Base-by-base conservation (phyloP, 2,888 invertebrate genomes). In the Acleris cristana region DNA sequence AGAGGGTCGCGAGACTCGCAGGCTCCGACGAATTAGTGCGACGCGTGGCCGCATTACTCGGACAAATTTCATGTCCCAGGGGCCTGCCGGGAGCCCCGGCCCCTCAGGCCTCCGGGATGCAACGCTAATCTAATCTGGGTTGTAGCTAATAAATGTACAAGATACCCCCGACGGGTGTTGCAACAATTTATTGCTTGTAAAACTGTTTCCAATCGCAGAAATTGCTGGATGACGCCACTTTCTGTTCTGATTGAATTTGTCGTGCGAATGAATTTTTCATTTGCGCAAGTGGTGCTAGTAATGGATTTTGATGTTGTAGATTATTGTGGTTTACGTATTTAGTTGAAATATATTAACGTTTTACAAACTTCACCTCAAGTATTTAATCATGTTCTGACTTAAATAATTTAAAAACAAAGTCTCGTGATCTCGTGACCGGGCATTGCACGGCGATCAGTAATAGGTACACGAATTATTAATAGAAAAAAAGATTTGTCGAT, bases 51-150 rank as follows among this genome's bases (percentile, higher is more conserved):
- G 86, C 89, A 91, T 92, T 90, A 92, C 89, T 84, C 84, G 87
- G 90, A 91, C 91, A 90, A 90, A 90, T 88, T 89, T 82, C 83
- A 78, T 76, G 85, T 88, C 89, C 23, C 75, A 74, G 45, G 58
- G 58, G 48, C 58, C 48, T 55, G 40, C 73, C 75, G 70, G 70
- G 71, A 67, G 68, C 65, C 70, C 71, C 79, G 87, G 86, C 75
- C 76, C 76, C 73, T 74, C 72, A 68, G 70, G 67, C 64, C 65
- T 69, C 69, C 80, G 87, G 86, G 91, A 90, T 91, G 91, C 91
- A 91, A 88, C 86, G 84, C 89, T 91, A 90, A 92, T 92, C 92
- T 92, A 92, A 92, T 92, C 91, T 85, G 87, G 89, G 89, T 89
- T 89, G 90, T 84, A 91, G 88, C 90, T 92, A 92, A 92, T 92